A percentile compares a stretch with the other conserved stretches of the same genome.
These are phyloP conservation scores for Propithecus coquereli DNA, from an alignment of 2,113 vertebrate species.

Conservation along the genomic window DNA sequence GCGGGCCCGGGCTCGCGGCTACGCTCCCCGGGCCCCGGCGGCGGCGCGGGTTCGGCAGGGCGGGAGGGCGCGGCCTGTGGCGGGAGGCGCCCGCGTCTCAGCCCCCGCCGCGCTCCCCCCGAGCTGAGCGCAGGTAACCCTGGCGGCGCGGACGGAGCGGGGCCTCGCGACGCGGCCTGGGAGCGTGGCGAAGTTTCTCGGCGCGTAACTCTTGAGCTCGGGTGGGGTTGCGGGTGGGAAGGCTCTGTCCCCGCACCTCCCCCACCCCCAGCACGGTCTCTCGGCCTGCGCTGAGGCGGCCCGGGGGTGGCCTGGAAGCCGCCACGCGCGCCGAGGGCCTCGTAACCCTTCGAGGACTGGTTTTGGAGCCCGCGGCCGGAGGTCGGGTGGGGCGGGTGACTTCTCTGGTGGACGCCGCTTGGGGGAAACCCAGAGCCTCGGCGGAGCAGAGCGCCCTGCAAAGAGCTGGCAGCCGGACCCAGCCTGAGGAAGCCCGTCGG, in stretches of 20 bases:
- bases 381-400: not conserved
- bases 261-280: not conserved
- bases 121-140: constrained; percentile 65
- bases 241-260: not conserved
- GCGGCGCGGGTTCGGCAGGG: not conserved
- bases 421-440: not conserved
- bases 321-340: not conserved
- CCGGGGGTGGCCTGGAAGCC: not conserved
- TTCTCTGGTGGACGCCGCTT: not conserved
- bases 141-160: not conserved
- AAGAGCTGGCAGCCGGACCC: not conserved
- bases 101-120: not conserved
- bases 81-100: not conserved
- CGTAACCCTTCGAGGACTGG: constrained; percentile 35
- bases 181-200: constrained; percentile 49
- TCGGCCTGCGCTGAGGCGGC: not conserved
- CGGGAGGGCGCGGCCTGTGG: constrained; percentile 24
- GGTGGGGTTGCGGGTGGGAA: not conserved
- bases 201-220: not conserved
- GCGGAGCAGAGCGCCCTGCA: not conserved
- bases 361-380: not conserved
- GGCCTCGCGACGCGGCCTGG: constrained; percentile 33
- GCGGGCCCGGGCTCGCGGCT: not conserved
- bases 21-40: fast-evolving
- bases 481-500: constrained; percentile 1